phyloP scores from a whole-genome alignment of 2,888 invertebrate species.

The Drosophila histrio region DNA sequence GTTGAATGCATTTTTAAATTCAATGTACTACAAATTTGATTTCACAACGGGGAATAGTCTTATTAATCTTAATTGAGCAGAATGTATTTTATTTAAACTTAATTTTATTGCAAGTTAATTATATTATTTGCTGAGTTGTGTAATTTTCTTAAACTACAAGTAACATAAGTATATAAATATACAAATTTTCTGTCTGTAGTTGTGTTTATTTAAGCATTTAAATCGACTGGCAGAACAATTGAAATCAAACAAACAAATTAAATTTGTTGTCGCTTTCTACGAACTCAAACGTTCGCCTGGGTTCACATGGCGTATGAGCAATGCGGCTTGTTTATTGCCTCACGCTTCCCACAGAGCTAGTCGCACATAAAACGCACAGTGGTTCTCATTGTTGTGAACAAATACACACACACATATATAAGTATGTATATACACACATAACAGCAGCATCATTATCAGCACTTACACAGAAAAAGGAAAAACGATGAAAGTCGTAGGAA shows the following conservation, averaged over 20 bases:
- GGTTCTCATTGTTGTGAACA: constrained; percentile 35
- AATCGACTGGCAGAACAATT: constrained; percentile 58
- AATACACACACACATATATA: constrained; percentile 8
- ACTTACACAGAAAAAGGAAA: constrained; percentile 48
- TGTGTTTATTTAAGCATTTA: constrained; percentile 47
- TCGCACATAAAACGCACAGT: constrained; percentile 62
- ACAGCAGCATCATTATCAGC: constrained; percentile 75
- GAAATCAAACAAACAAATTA: constrained; percentile 60
- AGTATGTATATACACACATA: constrained; percentile 12
- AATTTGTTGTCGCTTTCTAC: constrained; percentile 49
- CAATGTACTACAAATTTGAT: background rate
- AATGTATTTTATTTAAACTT: background rate
- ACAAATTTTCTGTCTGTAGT: background rate
- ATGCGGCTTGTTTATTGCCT: constrained; percentile 71
- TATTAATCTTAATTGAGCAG: background rate
- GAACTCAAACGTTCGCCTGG: background rate
- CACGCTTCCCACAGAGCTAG: constrained; percentile 38
- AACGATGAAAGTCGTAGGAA: constrained; percentile 43
- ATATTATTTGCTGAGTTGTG: background rate
- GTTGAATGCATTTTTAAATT: background rate
- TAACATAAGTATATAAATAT: background rate
- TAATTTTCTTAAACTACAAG: background rate
- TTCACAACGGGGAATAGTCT: background rate
- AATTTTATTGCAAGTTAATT: background rate
- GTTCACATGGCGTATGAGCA: constrained; percentile 67